A percentile compares a stretch with the other conserved stretches of the same genome.
Evolutionary conservation across 2,797 vertebrate species (phyloP).

Genomic region (Pristis pectinata): DNA sequence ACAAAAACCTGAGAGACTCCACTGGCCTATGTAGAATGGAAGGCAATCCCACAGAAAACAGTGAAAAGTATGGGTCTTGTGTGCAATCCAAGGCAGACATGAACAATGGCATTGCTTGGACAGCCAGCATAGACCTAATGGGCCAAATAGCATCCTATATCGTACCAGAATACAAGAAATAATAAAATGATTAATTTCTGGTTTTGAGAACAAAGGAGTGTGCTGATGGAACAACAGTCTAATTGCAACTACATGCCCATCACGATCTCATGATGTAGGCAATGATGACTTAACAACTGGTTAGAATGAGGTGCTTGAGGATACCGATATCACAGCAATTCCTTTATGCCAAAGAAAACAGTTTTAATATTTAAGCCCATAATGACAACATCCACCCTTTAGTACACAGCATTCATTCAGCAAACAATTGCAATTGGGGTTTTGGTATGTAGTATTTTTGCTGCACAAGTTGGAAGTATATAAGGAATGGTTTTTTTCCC

Average conservation of each 20-base stretch:
- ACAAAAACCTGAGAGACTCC: neutral
- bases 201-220: neutral
- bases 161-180: too few relatives aligned
- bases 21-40: neutral
- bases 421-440: too few relatives aligned
- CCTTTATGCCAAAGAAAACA: neutral
- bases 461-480: neutral
- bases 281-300: neutral
- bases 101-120: neutral
- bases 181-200: neutral
- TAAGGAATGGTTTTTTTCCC: neutral
- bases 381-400: too few relatives aligned
- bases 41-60: neutral
- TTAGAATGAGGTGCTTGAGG: neutral
- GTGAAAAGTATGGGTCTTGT: neutral
- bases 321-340: neutral
- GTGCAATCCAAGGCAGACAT: neutral
- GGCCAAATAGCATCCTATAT: too few relatives aligned
- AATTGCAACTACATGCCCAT: neutral
- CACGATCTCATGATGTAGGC: neutral
- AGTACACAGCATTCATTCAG: neutral
- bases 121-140: too few relatives aligned
- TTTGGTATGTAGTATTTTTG: neutral
- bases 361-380: neutral
- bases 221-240: neutral